Percentiles rank a stretch among this genome's conserved stretches.
Conservation (phyloP, 2,113 vertebrate genomes). For the Gallinago media region DNA sequence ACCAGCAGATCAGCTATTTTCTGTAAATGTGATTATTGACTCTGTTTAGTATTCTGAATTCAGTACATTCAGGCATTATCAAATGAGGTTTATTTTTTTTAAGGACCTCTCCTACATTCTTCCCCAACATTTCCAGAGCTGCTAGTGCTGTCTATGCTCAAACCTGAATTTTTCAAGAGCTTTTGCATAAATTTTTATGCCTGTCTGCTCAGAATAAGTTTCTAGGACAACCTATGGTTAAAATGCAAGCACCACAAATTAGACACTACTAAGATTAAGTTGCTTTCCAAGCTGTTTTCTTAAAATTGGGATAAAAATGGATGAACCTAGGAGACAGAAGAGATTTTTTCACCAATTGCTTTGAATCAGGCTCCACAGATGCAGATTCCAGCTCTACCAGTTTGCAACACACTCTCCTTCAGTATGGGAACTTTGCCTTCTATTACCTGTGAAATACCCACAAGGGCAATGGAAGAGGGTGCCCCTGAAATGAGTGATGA, state of each 20-base stretch:
- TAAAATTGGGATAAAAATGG: not conserved
- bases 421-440: not conserved
- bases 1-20: not conserved
- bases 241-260: not conserved
- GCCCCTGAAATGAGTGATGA: not conserved
- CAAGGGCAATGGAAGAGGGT: not conserved
- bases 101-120: not conserved
- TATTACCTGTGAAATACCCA: not conserved
- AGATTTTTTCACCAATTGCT: not conserved
- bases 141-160: not conserved
- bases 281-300: not conserved
- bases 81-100: not conserved
- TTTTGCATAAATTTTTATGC: not conserved
- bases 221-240: not conserved
- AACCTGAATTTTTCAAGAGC: not conserved
- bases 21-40: not conserved
- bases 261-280: not conserved
- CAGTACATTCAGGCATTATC: not conserved
- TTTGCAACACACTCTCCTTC: not conserved
- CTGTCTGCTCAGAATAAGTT: not conserved
- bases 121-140: not conserved
- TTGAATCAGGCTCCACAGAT: not conserved
- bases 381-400: not conserved
- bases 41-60: not conserved
- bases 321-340: not conserved